Percentiles rank a stretch among this genome's conserved stretches.
These are phyloP conservation scores for Archocentrus centrarchus DNA, from an alignment of 2,113 vertebrate species.

Conservation along the genomic window DNA sequence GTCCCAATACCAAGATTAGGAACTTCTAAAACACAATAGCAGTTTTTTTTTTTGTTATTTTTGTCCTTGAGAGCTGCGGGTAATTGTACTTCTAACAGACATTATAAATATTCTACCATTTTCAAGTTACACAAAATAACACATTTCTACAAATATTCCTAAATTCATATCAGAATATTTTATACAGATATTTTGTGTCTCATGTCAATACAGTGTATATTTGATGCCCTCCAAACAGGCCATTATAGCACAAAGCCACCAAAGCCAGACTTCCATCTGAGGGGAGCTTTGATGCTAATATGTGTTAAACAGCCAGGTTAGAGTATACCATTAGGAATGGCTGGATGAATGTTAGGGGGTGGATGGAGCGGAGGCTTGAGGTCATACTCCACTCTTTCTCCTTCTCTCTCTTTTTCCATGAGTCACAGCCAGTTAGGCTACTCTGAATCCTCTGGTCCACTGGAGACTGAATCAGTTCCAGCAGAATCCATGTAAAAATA, in stretches of 20 bases:
- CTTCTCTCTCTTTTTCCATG: conserved; percentile 39
- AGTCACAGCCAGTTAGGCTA: conserved; percentile 54
- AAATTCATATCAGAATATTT: background rate
- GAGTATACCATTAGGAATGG: conserved; percentile 63
- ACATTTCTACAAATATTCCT: background rate
- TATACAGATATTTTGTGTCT: background rate
- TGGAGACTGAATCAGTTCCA: conserved; percentile 46
- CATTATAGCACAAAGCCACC: conserved; percentile 30
- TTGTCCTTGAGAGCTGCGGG: background rate
- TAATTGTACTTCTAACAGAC: background rate
- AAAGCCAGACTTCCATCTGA: conserved; percentile 68
- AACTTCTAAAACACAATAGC: background rate
- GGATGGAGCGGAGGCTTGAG: conserved; percentile 57
- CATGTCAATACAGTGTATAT: conserved; percentile 7
- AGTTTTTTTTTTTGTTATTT: too few species aligned
- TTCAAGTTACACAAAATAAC: background rate
- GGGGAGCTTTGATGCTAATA: conserved; percentile 66
- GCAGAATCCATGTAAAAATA: conserved; percentile 18
- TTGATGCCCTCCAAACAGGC: conserved; percentile 19
- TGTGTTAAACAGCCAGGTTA: conserved; percentile 76
- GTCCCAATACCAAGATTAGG: background rate
- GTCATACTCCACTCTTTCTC: conserved; percentile 34
- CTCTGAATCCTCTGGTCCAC: conserved; percentile 52
- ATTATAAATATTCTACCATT: background rate
- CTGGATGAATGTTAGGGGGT: conserved; percentile 58